Base-by-base conservation (phyloP, 2,797 vertebrate genomes). In the Decapterus maruadsi region DNA sequence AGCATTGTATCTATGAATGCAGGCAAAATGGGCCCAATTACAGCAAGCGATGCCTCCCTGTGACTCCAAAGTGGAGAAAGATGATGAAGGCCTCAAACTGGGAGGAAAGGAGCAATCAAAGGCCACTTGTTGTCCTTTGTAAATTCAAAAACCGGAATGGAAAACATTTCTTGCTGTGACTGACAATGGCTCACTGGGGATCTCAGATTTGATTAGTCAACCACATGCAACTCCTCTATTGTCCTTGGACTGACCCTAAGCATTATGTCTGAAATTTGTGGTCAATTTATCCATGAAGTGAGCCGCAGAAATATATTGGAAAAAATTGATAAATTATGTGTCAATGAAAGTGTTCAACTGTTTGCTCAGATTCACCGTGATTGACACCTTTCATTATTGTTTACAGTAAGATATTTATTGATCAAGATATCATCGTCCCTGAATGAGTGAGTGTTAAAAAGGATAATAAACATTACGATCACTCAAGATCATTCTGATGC, bases 51-150 rank as follows among this genome's bases (percentile, higher is more conserved):
- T 68, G 77, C 77, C 85, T 83, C 78, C 68, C 76, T 62, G 84
- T 54, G 76, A 86, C 86, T 85, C 82, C 51, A 10, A 68, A 20
- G 86, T 76, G 11, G 60, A 72, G 81, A 74, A 73, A 86, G 80
- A 82, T 85, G 89, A 90, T 82, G 83, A 85, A 89, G 90, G 85
- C 74, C 87, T 90, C 90, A 86, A 86, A 90, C 86, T 80, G 77
- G 59, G 82, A 87, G 86, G 84, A 88, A 90, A 85, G 68, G 81
- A 78, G 75, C 85, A 91, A 94, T 90, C 90, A 91, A 87, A 90
- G 80, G 72, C 79, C 83, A 81, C 82, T 92, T 83, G 80, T 84
- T 86, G 83, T 83, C 81, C 82, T 87, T 86, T 88, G 85, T 80
- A 60, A 86, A 90, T 89, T 81, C 64, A 80, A 74, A 86, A 84